Conservation (phyloP, 2,797 vertebrate genomes). For the Champsocephalus gunnari region DNA sequence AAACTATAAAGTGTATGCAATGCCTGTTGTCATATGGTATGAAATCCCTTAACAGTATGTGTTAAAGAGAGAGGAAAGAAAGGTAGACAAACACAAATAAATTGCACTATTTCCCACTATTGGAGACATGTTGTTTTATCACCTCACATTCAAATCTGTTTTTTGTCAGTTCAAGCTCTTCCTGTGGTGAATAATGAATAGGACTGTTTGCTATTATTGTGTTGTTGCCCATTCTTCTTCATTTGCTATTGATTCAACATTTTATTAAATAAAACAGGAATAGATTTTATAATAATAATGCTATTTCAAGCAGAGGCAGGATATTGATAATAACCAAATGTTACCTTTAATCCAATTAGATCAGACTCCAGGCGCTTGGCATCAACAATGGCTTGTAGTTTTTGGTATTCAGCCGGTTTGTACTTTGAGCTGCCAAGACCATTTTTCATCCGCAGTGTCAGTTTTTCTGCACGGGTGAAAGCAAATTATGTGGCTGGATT, state of each 20-base stretch:
- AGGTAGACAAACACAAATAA: conserved; percentile 20
- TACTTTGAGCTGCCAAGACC: conserved; percentile 83
- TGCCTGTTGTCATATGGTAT: conserved; percentile 39
- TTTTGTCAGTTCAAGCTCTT: conserved; percentile 45
- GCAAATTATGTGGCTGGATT: conserved; percentile 66
- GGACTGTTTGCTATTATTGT: conserved; percentile 17
- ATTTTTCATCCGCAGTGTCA: conserved; percentile 80
- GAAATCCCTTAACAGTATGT: conserved; percentile 50
- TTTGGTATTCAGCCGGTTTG: conserved; percentile 88
- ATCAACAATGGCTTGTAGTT: conserved; percentile 85
- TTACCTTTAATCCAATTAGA: conserved; percentile 89
- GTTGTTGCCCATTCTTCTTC: conserved; percentile 24
- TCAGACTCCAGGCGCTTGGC: conserved; percentile 85
- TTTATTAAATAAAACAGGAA: conserved; percentile 37
- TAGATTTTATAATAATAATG: conserved; percentile 33
- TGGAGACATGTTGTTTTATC: conserved; percentile 44
- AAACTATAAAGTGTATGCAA: conserved; percentile 54
- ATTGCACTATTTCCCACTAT: conserved; percentile 21
- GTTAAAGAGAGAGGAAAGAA: conserved; percentile 23
- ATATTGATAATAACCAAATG: conserved; percentile 35
- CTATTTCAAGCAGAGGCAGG: conserved; percentile 33
- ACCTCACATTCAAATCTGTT: conserved; percentile 41
- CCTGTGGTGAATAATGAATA: conserved; percentile 28
- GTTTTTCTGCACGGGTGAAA: conserved; percentile 82
- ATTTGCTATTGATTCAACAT: conserved; percentile 37